Conservation (phyloP, 1,140 invertebrate genomes). For the Thalassaphorura encarpata region DNA sequence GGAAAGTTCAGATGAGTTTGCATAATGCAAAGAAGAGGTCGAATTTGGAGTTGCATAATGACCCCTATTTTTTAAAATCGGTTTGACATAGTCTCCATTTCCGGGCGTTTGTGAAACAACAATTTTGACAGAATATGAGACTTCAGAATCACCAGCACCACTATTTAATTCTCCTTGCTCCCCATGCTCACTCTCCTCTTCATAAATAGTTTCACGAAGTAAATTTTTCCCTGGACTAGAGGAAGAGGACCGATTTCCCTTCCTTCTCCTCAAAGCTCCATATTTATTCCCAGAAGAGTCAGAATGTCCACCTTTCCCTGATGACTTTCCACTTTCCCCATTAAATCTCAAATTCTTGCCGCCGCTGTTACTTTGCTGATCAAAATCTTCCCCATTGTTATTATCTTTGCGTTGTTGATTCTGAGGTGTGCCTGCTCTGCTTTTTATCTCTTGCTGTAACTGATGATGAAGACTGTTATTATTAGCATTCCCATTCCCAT, state of each 20-base stretch:
- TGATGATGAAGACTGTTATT: too few species aligned
- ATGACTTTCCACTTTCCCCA: not conserved
- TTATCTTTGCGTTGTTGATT: too few species aligned
- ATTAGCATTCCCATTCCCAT: too few species aligned
- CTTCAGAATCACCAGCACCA: not conserved
- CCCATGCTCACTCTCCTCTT: constrained; percentile 20
- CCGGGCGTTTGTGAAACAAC: constrained; percentile 18
- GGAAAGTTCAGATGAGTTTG: not conserved
- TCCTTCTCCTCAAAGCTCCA: constrained; percentile 21
- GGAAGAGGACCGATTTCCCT: not conserved
- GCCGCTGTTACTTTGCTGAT: not conserved
- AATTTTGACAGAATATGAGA: constrained; percentile 28
- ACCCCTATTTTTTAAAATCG: constrained; percentile 24
- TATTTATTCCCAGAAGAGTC: constrained; percentile 19
- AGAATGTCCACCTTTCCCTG: not conserved
- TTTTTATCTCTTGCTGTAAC: too few species aligned
- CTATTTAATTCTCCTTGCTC: not conserved
- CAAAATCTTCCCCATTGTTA: not conserved
- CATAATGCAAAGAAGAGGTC: not conserved
- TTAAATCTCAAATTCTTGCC: too few species aligned
- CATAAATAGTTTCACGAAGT: constrained; percentile 29
- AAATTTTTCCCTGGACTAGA: constrained; percentile 11
- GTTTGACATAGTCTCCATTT: constrained; percentile 23
- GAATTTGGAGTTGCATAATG: not conserved
- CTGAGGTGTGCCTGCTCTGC: too few species aligned